Percentiles rank a stretch among this genome's conserved stretches.
These are phyloP conservation scores for Epinephelus malabaricus DNA, from an alignment of 2,797 vertebrate genomes.

Conservation along the genomic window DNA sequence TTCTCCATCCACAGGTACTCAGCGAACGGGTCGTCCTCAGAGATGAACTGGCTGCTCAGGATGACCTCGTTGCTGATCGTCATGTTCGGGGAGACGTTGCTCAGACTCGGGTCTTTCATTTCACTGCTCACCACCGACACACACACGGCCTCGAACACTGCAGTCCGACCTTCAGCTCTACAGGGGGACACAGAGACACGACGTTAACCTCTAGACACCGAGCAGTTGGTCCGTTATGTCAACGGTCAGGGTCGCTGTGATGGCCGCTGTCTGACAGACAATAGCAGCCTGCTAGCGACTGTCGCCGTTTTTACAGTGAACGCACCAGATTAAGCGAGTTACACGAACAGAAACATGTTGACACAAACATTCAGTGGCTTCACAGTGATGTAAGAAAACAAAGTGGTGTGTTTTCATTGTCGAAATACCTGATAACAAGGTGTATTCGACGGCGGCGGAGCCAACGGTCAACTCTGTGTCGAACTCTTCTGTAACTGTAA, in stretches of 20 bases:
- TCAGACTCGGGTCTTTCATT: conserved; percentile 91
- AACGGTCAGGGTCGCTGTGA: neutral
- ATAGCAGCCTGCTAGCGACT: conserved; percentile 1
- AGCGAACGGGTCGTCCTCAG: conserved; percentile 93
- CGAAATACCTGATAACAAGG: conserved; percentile 6
- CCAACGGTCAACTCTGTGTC: conserved; percentile 4
- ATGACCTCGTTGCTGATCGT: conserved; percentile 86
- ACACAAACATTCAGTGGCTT: fast-evolving
- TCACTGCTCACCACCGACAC: no score
- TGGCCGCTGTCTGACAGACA: conserved; percentile 43
- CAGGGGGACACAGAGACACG: neutral
- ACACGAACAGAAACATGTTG: neutral
- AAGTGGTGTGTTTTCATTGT: fast-evolving
- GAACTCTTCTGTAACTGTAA: conserved; percentile 41
- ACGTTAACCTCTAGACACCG: neutral
- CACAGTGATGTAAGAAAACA: fast-evolving
- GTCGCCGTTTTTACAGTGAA: neutral
- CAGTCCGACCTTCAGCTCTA: neutral
- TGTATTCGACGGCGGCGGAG: neutral
- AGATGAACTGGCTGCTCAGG: conserved; percentile 87
- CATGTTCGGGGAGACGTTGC: conserved; percentile 86
- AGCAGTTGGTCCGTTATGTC: neutral
- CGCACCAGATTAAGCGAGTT: no score
- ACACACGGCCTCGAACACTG: neutral
- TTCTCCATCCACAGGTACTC: conserved; percentile 98